Conservation (phyloP, 2,797 vertebrate genomes). For the Lacerta bilineata region DNA sequence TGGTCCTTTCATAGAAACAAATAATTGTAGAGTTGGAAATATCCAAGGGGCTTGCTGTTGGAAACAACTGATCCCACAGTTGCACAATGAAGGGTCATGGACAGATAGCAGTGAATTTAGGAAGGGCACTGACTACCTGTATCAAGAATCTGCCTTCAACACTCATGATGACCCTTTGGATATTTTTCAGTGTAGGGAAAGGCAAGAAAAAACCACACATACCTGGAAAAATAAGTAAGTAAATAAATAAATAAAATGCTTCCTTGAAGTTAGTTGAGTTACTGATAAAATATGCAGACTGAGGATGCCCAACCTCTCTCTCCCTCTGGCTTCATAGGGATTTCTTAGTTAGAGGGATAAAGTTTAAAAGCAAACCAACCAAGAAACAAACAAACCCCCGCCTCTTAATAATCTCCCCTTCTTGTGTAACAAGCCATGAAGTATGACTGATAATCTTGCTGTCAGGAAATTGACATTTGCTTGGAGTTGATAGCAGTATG, state of each 20-base stretch:
- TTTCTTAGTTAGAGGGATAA: no score
- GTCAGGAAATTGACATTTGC: not conserved
- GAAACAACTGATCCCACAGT: no score
- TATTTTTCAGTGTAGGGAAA: not conserved
- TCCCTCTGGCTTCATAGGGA: fast-evolving
- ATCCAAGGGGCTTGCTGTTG: no score
- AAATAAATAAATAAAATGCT: not conserved
- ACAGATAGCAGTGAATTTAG: no score
- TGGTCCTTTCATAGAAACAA: not conserved
- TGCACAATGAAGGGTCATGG: no score
- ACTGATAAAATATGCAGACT: not conserved
- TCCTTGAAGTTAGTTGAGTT: not conserved
- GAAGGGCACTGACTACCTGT: no score
- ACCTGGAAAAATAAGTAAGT: no score
- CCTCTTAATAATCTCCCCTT: not conserved
- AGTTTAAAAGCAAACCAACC: not conserved
- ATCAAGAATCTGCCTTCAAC: no score
- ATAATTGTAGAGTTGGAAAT: no score
- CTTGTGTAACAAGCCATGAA: no score
- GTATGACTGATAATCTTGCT: not conserved
- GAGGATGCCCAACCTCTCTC: not conserved
- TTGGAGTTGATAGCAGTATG: not conserved
- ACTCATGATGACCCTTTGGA: no score
- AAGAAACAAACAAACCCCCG: no score
- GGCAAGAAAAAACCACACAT: not conserved